Conservation (phyloP, 2,888 invertebrate genomes). For the Drepanosiphum platanoidis region DNA sequence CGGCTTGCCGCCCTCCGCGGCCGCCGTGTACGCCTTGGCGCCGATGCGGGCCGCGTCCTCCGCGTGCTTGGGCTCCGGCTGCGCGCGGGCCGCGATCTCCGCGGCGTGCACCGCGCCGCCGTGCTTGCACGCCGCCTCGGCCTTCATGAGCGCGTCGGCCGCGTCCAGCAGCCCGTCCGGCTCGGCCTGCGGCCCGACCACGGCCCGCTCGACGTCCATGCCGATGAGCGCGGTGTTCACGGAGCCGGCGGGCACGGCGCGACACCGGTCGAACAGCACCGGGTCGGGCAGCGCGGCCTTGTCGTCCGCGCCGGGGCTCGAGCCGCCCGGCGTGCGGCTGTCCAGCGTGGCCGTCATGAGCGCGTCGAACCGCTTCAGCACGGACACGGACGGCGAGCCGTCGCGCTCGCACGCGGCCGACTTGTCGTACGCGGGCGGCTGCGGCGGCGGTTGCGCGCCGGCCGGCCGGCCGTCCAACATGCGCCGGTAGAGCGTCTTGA, state of each 20-base stretch:
- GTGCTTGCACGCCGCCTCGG: conserved; percentile 56
- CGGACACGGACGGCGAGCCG: neutral
- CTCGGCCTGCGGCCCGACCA: conserved; percentile 32
- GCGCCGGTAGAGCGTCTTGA: conserved; percentile 34
- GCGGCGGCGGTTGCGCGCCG: neutral
- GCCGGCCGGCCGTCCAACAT: conserved; percentile 25
- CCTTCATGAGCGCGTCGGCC: conserved; percentile 12
- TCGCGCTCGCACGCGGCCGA: neutral
- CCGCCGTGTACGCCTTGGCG: conserved; percentile 43
- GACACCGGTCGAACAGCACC: conserved; percentile 26
- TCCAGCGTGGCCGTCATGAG: conserved; percentile 17
- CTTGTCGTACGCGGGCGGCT: neutral
- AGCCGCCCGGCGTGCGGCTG: neutral
- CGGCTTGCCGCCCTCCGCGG: neutral
- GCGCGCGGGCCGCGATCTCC: conserved; percentile 30
- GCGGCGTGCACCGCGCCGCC: conserved; percentile 45
- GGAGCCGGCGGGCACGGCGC: neutral
- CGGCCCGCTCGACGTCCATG: conserved; percentile 41
- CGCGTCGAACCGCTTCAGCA: conserved; percentile 41
- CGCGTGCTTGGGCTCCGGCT: conserved; percentile 54
- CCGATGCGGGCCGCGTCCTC: conserved; percentile 59
- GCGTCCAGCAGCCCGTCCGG: conserved; percentile 19
- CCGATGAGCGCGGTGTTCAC: conserved; percentile 28
- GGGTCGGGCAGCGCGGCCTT: conserved; percentile 36
- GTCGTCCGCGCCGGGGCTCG: conserved; percentile 7